Evolutionary conservation across 2,888 invertebrate genomes (phyloP).

Genomic region (Leucophenga maculata): DNA sequence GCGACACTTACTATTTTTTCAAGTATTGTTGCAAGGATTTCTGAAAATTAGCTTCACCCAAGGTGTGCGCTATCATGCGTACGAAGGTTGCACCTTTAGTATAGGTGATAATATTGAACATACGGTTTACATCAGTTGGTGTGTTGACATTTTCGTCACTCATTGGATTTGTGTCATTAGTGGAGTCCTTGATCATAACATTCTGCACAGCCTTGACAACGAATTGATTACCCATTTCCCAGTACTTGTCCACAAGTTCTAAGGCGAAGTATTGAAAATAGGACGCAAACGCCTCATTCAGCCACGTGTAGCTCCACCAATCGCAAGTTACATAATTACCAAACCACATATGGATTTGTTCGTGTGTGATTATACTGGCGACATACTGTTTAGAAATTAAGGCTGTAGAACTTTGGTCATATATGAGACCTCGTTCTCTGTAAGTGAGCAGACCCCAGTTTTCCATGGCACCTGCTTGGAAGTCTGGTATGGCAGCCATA

Average conservation of each 20-base stretch:
- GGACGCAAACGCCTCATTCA: constrained; percentile 80
- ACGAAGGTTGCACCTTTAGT: constrained; percentile 80
- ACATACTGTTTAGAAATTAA: constrained; percentile 76
- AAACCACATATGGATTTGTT: constrained; percentile 79
- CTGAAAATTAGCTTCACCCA: constrained; percentile 75
- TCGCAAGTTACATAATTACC: constrained; percentile 76
- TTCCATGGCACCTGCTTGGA: constrained; percentile 90
- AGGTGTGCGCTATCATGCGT: constrained; percentile 79
- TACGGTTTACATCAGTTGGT: constrained; percentile 75
- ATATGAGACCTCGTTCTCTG: constrained; percentile 81
- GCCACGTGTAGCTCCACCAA: constrained; percentile 76
- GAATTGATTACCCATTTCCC: constrained; percentile 81
- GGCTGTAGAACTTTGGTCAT: constrained; percentile 76
- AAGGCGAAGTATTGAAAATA: constrained; percentile 82
- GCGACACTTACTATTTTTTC: constrained; percentile 49
- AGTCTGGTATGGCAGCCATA: constrained; percentile 87
- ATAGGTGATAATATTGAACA: constrained; percentile 80
- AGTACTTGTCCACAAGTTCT: constrained; percentile 73
- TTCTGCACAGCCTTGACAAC: constrained; percentile 80
- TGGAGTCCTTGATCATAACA: constrained; percentile 76
- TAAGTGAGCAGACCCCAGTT: no score
- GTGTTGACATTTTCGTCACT: constrained; percentile 75
- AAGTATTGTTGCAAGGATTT: constrained; percentile 76
- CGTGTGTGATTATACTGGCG: constrained; percentile 74
- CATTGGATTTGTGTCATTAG: constrained; percentile 76